These are phyloP conservation scores for Tamandua tetradactyla DNA, from an alignment of 2,797 vertebrate species.

Conservation along the genomic window DNA sequence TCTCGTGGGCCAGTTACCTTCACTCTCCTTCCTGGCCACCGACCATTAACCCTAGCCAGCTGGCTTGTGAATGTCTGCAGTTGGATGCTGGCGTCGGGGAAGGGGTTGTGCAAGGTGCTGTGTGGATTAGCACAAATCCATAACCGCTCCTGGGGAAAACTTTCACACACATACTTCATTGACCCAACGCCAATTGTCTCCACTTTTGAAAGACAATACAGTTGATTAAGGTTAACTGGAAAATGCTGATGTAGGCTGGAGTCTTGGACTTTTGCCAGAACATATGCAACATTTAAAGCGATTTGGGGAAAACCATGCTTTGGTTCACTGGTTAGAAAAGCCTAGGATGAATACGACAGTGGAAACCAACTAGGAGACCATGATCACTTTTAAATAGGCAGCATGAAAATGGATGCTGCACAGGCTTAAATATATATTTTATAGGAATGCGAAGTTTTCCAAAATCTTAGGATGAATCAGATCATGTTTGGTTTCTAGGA, in stretches of 20 bases:
- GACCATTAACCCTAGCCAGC: neutral
- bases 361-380: neutral
- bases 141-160: slow-evolving; percentile 20
- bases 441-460: neutral
- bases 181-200: neutral
- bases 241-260: slow-evolving; percentile 53
- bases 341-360: neutral
- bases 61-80: slow-evolving; percentile 1
- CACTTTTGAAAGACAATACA: neutral
- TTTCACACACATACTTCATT: neutral
- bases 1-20: neutral
- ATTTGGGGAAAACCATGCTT: slow-evolving; percentile 3
- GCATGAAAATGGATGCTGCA: neutral
- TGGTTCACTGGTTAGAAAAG: slow-evolving; percentile 38
- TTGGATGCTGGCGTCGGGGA: neutral
- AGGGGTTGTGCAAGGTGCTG: neutral
- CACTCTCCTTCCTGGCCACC: slow-evolving; percentile 2
- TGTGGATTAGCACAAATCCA: neutral
- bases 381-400: slow-evolving; percentile 24
- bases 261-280: slow-evolving; percentile 54
- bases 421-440: neutral
- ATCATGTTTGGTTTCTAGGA: neutral
- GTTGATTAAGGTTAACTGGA: slow-evolving; percentile 35
- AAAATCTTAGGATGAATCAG: neutral
- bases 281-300: slow-evolving; percentile 13